phyloP scores from a whole-genome alignment of 53 echinoderm and acorn worm genomes.

The Hippasteria phrygiana region DNA sequence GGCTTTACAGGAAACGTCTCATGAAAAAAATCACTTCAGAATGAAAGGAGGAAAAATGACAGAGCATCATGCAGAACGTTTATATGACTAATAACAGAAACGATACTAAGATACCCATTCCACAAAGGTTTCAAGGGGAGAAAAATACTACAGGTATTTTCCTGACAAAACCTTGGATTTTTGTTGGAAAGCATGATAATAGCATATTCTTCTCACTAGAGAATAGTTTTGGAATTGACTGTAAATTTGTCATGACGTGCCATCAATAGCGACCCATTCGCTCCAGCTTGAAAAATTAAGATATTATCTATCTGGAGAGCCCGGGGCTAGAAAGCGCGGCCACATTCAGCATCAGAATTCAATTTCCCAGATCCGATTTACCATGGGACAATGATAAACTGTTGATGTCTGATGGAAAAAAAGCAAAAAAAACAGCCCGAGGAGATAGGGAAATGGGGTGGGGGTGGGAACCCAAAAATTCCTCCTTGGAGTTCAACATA shows the following conservation, averaged over 20 bases:
- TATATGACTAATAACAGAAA: too few species aligned
- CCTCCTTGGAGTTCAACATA: constrained; percentile 3
- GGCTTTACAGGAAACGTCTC: too few species aligned
- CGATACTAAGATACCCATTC: too few species aligned
- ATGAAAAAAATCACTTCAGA: too few species aligned
- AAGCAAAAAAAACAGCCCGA: neutral
- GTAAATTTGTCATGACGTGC: neutral
- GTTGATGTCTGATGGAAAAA: constrained; percentile 11
- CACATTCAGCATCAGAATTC: constrained; percentile 14
- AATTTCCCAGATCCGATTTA: constrained; percentile 29
- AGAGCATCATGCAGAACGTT: too few species aligned
- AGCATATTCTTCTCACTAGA: neutral
- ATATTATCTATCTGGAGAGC: constrained; percentile 21
- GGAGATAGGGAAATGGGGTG: neutral
- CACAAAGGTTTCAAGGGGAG: too few species aligned
- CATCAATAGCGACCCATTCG: constrained; percentile 13
- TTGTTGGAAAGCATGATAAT: neutral
- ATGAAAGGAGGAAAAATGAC: too few species aligned
- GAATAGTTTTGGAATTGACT: neutral
- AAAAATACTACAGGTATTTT: too few species aligned
- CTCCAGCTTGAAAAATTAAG: neutral
- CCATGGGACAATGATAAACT: constrained; percentile 30
- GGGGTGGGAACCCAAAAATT: neutral
- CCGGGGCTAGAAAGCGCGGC: constrained; percentile 7
- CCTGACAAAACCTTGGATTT: too few species aligned